phyloP scores from a whole-genome alignment of 1,140 invertebrate species.

The Zeugodacus cucurbitae region DNA sequence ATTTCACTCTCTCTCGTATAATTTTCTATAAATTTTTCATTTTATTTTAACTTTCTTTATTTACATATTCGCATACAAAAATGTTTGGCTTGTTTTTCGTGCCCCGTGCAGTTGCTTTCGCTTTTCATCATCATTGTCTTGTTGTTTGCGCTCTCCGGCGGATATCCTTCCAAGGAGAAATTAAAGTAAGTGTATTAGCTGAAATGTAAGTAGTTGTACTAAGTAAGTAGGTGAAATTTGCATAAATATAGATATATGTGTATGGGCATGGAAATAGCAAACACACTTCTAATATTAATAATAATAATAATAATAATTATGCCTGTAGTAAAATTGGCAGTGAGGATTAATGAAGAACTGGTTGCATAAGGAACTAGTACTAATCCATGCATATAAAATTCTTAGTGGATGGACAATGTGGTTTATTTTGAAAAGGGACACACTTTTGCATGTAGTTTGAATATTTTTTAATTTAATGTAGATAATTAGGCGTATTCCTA shows the following conservation, averaged over 20 bases:
- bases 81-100: neutral
- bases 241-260: neutral
- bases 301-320: no score
- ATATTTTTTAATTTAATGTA: no score
- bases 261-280: neutral
- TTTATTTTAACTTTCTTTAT: neutral
- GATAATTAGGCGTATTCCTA: no score
- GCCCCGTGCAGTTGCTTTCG: slow-evolving; percentile 57
- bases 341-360: no score
- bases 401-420: no score
- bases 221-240: neutral
- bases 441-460: no score
- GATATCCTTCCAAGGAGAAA: slow-evolving; percentile 63
- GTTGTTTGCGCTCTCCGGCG: slow-evolving; percentile 58
- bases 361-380: no score
- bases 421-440: no score
- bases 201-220: neutral
- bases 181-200: slow-evolving; percentile 57
- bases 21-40: neutral
- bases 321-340: no score
- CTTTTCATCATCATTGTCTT: slow-evolving; percentile 48
- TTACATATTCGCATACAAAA: neutral
- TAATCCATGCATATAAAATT: no score
- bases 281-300: no score
- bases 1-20: neutral